Base-by-base conservation (phyloP, 2,888 invertebrate genomes). In the Melitaea athalia region DNA sequence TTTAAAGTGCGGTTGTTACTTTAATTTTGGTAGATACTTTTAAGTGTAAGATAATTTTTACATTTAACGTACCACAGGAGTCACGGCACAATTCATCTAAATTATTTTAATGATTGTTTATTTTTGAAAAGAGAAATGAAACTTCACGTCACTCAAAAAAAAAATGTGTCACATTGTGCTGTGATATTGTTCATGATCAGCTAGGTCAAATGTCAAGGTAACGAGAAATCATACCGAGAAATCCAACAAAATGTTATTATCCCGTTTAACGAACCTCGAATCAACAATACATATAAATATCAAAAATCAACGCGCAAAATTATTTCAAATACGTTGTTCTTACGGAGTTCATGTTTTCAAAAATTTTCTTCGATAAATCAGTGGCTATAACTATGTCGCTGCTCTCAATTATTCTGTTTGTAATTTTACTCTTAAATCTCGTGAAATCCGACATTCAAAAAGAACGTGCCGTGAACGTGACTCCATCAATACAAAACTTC, bases 131-230 rank as follows among this genome's bases (percentile, higher is more conserved):
- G 31, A 17, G 33, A 47, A 42, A 47, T 17, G 52, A 55, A 50
- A 59, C 43, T 15, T 68, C 14, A 43, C 31, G n/a, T 43, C 60
- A 64, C 60, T 61, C 63, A 62, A 14, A 8, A 45, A n/a, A 57
- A 45, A 50, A 52, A 43, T 62, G n/a, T 69, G 72, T 70, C 72
- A 43, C 61, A 70, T 68, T 68, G 70, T 64, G 47, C 52, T 50
- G 81, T 78, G 77, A 81, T 82, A 84, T 83, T 81, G 81, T 76
- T 67, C 77, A 75, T 85, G 87, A 88, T 87, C 78, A 89, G 88
- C 82, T 88, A 78, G 92, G 91, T 91, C 91, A 88, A 88, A 87
- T 91, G 91, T 92, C 91, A 91, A 86, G 86, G 87, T 77, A 79
- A 83, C 75, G 74, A 73, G 67, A 74, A 77, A 77, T 76, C 76